Conservation (phyloP, 2,113 vertebrate genomes). For the Sterna hirundo region DNA sequence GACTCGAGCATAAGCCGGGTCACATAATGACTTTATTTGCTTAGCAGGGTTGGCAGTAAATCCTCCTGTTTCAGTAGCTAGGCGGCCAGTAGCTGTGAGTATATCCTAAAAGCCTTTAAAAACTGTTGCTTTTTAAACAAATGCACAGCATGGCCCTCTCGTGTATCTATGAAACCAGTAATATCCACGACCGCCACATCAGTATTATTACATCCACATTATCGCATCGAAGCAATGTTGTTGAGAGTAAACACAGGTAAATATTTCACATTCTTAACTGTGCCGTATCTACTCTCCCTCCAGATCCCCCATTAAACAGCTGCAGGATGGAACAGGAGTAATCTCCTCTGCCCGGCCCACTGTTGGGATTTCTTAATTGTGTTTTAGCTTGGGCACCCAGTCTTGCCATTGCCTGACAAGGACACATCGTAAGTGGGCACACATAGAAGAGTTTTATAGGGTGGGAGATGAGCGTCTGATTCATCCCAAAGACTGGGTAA, state of each 20-base stretch:
- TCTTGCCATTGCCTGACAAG: background rate
- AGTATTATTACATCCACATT: background rate
- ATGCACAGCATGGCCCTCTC: background rate
- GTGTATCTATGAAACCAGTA: background rate
- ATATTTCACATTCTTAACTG: background rate
- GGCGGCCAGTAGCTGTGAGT: background rate
- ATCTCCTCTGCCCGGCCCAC: background rate
- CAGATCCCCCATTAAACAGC: background rate
- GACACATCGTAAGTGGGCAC: background rate
- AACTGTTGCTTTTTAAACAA: background rate
- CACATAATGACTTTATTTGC: background rate
- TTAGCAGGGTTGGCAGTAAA: background rate
- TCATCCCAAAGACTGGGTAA: background rate
- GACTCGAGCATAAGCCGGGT: background rate
- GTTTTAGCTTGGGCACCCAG: background rate
- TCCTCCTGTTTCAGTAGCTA: background rate
- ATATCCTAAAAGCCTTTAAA: background rate
- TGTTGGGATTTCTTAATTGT: background rate
- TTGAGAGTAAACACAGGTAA: background rate
- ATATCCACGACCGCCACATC: background rate
- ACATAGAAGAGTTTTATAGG: background rate
- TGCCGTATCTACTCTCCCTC: background rate
- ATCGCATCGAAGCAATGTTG: background rate
- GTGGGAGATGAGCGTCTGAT: background rate
- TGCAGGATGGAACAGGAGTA: background rate